Evolutionary conservation across 2,888 invertebrate species (phyloP).

Genomic region (Thereva nobilitata): DNA sequence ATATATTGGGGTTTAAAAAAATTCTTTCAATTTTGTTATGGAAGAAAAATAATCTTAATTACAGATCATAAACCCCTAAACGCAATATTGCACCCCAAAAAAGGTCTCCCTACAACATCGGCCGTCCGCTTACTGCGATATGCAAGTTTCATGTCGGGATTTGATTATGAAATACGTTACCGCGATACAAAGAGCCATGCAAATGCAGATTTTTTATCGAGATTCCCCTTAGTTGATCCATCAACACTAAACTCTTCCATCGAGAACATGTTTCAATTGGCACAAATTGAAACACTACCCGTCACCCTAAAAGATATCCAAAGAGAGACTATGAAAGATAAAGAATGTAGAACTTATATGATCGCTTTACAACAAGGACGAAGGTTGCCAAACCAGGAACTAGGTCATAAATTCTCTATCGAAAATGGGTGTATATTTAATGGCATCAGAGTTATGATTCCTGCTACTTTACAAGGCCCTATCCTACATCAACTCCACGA

Average conservation of each 20-base stretch:
- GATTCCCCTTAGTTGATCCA: constrained; percentile 28
- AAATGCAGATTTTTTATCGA: constrained; percentile 40
- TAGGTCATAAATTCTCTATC: not conserved
- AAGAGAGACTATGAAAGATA: not conserved
- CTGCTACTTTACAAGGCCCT: too few relatives aligned
- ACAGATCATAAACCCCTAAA: not conserved
- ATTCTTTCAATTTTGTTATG: constrained; percentile 52
- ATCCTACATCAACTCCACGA: too few relatives aligned
- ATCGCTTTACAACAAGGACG: not conserved
- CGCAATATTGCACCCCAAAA: constrained; percentile 14
- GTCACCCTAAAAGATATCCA: not conserved
- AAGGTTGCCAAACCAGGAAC: not conserved
- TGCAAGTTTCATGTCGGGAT: constrained; percentile 39
- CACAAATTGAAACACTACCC: constrained; percentile 2
- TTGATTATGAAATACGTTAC: constrained; percentile 38
- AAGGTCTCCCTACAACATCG: constrained; percentile 36
- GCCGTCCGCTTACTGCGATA: constrained; percentile 40
- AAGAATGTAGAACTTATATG: too few relatives aligned
- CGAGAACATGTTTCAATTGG: not conserved
- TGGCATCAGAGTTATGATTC: too few relatives aligned
- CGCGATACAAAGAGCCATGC: constrained; percentile 28
- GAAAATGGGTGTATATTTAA: too few relatives aligned
- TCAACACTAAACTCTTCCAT: too few relatives aligned
- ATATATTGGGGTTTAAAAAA: constrained; percentile 49
- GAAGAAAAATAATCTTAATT: constrained; percentile 49